Evolutionary conservation across 1,140 invertebrate species (phyloP).

Genomic region (Drosophila trapezifrons): DNA sequence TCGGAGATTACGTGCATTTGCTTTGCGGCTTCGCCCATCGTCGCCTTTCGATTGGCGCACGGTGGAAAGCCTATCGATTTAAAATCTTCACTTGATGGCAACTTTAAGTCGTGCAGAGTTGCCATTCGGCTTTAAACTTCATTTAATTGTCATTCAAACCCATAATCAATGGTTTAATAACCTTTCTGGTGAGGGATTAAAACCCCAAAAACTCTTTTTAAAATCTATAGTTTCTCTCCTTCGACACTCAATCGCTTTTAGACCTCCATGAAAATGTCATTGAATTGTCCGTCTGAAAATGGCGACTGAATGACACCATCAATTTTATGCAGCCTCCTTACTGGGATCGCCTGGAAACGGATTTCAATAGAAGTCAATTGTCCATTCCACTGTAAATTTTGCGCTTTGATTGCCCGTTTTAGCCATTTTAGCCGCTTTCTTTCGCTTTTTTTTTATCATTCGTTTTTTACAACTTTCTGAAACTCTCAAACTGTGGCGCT

Average conservation of each 20-base stretch:
- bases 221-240: background rate
- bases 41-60: constrained; percentile 22
- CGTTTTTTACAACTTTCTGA: constrained; percentile 36
- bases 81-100: constrained; percentile 16
- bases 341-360: constrained; percentile 1
- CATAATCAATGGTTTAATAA: too few species aligned
- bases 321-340: constrained; percentile 18
- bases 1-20: constrained; percentile 69
- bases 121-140: constrained; percentile 8
- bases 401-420: constrained; percentile 44
- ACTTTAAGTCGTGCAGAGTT: constrained; percentile 22
- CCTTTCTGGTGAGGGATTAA: too few species aligned
- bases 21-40: constrained; percentile 40
- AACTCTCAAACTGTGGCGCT: constrained; percentile 14
- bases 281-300: constrained; percentile 12
- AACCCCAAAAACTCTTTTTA: background rate
- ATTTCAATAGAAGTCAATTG: constrained; percentile 40
- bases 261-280: constrained; percentile 1
- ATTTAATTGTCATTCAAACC: background rate
- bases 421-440: background rate
- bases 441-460: constrained; percentile 9
- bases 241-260: background rate
- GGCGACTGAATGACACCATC: constrained; percentile 24
- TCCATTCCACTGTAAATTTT: constrained; percentile 43
- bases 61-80: constrained; percentile 38